Conservation (phyloP, 1,140 invertebrate genomes). For the Diachasmimorpha longicaudata region DNA sequence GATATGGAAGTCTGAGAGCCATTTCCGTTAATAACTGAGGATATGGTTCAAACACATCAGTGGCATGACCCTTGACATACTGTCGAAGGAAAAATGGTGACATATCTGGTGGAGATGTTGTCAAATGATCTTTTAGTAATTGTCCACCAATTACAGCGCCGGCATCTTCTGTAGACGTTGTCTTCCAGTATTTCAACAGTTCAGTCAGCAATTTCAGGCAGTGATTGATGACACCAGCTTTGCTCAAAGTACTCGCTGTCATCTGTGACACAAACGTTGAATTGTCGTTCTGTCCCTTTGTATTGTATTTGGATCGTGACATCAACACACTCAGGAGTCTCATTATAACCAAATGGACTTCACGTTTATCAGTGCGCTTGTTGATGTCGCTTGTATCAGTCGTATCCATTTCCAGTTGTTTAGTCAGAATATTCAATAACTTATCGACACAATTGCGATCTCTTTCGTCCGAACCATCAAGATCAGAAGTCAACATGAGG, state of each 20-base stretch:
- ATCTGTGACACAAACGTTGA: constrained; percentile 75
- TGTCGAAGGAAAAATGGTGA: constrained; percentile 93
- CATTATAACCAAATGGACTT: constrained; percentile 89
- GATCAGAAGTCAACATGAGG: constrained; percentile 87
- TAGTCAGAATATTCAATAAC: constrained; percentile 76
- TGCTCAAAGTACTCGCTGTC: constrained; percentile 78
- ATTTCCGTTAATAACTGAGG: constrained; percentile 94
- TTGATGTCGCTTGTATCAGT: constrained; percentile 65
- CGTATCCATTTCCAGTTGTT: constrained; percentile 78
- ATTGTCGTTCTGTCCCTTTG: constrained; percentile 68
- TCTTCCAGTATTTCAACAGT: constrained; percentile 84
- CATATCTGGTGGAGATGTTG: constrained; percentile 87
- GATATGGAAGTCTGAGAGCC: constrained; percentile 91
- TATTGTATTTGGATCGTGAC: constrained; percentile 75
- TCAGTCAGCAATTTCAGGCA: constrained; percentile 82
- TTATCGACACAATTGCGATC: constrained; percentile 79
- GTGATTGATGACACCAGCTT: constrained; percentile 81
- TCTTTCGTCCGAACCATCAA: constrained; percentile 83
- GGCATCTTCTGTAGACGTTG: constrained; percentile 61
- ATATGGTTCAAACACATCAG: constrained; percentile 93
- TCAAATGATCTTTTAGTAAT: constrained; percentile 82
- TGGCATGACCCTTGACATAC: constrained; percentile 89
- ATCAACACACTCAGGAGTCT: constrained; percentile 80
- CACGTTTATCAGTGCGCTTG: constrained; percentile 70
- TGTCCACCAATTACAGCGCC: constrained; percentile 62